Evolutionary conservation across 2,888 invertebrate species (phyloP).

Genomic region (Phengaris alcon): DNA sequence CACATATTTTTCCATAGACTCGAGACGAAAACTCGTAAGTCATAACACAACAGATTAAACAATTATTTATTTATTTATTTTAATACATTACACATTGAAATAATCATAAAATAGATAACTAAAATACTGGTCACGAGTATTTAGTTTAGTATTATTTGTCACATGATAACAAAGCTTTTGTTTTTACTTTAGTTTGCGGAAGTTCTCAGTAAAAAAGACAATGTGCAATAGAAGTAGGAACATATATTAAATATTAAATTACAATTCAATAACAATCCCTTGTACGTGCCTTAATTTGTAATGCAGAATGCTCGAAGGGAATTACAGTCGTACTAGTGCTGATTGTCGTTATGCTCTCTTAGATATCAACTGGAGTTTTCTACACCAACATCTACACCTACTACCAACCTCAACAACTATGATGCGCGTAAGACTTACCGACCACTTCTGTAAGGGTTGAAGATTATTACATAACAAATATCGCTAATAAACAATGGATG

Average conservation of each 20-base stretch:
- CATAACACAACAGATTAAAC: not conserved
- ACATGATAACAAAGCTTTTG: not conserved
- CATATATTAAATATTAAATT: not conserved
- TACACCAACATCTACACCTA: no score
- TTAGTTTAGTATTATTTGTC: not conserved
- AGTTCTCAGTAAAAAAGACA: not conserved
- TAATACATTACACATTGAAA: no score
- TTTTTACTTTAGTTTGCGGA: not conserved
- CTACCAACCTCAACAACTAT: no score
- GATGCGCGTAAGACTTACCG: no score
- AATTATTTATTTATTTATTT: not conserved
- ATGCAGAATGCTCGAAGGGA: not conserved
- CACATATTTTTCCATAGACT: not conserved
- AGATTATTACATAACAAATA: no score
- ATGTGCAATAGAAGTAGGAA: not conserved
- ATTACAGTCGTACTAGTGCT: no score
- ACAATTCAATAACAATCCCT: not conserved
- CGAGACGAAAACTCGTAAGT: not conserved
- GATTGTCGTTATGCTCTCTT: no score
- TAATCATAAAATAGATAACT: no score
- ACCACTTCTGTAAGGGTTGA: no score
- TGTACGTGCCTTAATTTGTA: not conserved
- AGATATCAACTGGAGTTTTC: no score
- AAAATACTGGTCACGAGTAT: no score
- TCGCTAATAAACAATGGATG: no score